phyloP scores from a whole-genome alignment of 2,888 invertebrate genomes.

The Pegoplata infirma region DNA sequence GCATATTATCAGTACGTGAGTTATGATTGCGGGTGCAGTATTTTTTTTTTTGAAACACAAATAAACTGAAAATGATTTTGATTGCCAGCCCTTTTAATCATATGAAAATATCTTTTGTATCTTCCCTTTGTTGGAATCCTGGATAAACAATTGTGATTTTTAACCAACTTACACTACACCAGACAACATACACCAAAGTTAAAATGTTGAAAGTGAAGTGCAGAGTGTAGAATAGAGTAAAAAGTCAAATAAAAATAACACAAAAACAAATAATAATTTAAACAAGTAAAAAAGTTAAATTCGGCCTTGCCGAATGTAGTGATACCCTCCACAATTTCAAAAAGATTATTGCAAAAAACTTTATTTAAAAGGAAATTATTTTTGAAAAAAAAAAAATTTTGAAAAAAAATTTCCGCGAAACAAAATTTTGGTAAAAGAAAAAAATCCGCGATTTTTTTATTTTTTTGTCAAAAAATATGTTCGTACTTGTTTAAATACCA shows the following conservation, averaged over 20 bases:
- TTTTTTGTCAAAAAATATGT: too few relatives aligned
- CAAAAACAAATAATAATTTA: slow-evolving; percentile 67
- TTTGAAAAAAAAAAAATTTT: too few relatives aligned
- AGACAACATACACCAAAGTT: slow-evolving; percentile 27
- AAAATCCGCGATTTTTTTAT: too few relatives aligned
- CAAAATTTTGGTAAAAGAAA: too few relatives aligned
- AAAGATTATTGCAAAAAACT: too few relatives aligned
- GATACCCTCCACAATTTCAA: too few relatives aligned
- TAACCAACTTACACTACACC: slow-evolving; percentile 12
- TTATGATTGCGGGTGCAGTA: slow-evolving; percentile 58
- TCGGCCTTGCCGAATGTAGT: too few relatives aligned
- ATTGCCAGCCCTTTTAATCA: slow-evolving; percentile 58
- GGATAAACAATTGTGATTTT: slow-evolving; percentile 54
- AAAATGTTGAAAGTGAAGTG: slow-evolving; percentile 42
- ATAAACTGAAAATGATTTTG: slow-evolving; percentile 42
- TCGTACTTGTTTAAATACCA: too few relatives aligned
- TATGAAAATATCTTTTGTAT: slow-evolving; percentile 55
- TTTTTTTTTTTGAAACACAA: slow-evolving; percentile 10
- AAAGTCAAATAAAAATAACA: slow-evolving; percentile 65
- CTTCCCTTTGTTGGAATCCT: slow-evolving; percentile 35
- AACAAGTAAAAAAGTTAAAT: too few relatives aligned
- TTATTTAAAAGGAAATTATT: too few relatives aligned
- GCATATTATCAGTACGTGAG: slow-evolving; percentile 35
- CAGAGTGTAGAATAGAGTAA: too few relatives aligned
- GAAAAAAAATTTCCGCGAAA: too few relatives aligned